Evolutionary conservation across 1,140 invertebrate species (phyloP), one percentile per base, ranked within the genome.

Genomic region (Aphaenogaster rudis): DNA sequence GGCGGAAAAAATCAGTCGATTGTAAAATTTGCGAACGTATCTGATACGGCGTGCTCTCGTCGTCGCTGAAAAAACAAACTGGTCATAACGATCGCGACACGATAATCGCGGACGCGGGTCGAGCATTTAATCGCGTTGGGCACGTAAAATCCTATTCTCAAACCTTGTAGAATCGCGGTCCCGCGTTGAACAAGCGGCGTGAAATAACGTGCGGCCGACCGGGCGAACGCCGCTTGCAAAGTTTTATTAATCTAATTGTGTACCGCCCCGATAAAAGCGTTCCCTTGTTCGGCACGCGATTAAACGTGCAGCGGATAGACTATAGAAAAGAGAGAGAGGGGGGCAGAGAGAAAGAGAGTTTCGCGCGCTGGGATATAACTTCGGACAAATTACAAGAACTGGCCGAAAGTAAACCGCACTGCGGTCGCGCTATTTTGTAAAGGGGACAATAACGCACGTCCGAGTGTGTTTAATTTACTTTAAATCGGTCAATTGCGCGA

Each of bases 161-260:
- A 86, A 59, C n/a, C 36, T 79, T 50, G 11, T 45, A 39, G 36
- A 67, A 81, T 79, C 42, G 50, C 77, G 64, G n/a, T 66, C 21
- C 17, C 59, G 54, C 7, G 28, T 42, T 52, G 17, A 64, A 79
- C n/a, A 88, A 45, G 42, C 21, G 45, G 66, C n/a, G 84, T 36
- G 66, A 88, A 77, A 72, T 80, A 87, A 88, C 50, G 57, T n/a
- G 9, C 11, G 28, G n/a, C 69, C 50, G 71, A 48, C 45, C 50
- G 36, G 66, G 33, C 48, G 67, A 48, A 64, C 61, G 59, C 80
- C 42, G n/a, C 45, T 50, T 54, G 21, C 57, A 45, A 84, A 85
- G 57, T 72, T 89, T 88, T 86, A 88, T 89, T 85, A 86, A 88
- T 64, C 77, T 88, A 84, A 88, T 88, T 89, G 88, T 59, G 11